Evolutionary conservation across 2,888 invertebrate genomes (phyloP), one percentile per base, ranked within the genome.

Genomic region (Glomeris marginata): DNA sequence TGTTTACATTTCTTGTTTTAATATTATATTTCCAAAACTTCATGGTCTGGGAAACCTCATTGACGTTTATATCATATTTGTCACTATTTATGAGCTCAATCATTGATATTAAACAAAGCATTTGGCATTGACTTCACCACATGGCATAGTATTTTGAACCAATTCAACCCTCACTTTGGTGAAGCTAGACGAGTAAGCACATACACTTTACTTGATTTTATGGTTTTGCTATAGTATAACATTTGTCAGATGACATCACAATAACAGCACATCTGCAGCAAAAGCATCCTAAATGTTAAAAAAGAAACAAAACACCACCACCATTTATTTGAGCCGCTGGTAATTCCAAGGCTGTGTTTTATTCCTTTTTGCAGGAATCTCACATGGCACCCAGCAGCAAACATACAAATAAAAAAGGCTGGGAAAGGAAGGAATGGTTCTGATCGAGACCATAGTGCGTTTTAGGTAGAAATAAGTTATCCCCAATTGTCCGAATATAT

Each of bases 361-460:
- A 21, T 41, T 16, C 41, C 13, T 41, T 41, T 41, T 41, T 41
- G n/a, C 41, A 41, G 41, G 41, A 41, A 13, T 41, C 41, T 45
- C 50, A 50, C 40, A 41, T 50, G 50, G 45, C 50, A 38, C 50
- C 50, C 40, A 50, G 50, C 50, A 22, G 28, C 50, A 50, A 50
- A 50, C 45, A 40, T 50, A 38, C 44, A 18, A 45, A 50, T 50
- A 50, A 50, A 50, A 50, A 50, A 40, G 40, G 40, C 50, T 50
- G 50, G 50, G 50, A 50, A 50, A 45, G 45, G 44, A 50, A 50
- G 50, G 50, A 50, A 50, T 50, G 50, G 50, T 50, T 50, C 50
- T 50, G 50, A 28, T 28, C 28, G 28, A 50, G 35, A 36, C 50
- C 18, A 34, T 45, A 16, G 20, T 49, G 38, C 21, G 44, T 50